Conservation (phyloP, 2,888 invertebrate species). For the Galerucella nymphaeae region DNA sequence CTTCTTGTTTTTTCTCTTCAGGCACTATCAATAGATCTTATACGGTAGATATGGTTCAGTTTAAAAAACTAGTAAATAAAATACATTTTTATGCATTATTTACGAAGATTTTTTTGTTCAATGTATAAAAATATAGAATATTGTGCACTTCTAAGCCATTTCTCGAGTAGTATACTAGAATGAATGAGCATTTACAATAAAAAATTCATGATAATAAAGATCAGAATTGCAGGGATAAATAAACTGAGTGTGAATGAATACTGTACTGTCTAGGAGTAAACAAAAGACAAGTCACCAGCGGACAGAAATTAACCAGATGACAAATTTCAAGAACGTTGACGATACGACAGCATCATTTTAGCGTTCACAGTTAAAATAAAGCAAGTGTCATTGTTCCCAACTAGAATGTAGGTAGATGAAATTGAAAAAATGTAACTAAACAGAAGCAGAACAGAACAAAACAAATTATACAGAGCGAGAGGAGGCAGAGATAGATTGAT, state of each 20-base stretch:
- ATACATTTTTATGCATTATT: constrained; percentile 63
- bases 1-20: constrained; percentile 49
- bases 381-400: constrained; percentile 58
- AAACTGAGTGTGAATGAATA: constrained; percentile 39
- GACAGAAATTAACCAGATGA: constrained; percentile 26
- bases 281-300: constrained; percentile 9
- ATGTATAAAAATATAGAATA: constrained; percentile 67
- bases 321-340: constrained; percentile 21
- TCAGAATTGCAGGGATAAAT: constrained; percentile 48
- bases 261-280: not conserved
- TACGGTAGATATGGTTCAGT: constrained; percentile 64
- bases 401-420: constrained; percentile 37
- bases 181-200: constrained; percentile 60
- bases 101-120: constrained; percentile 63
- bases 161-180: constrained; percentile 57
- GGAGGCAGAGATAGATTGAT: constrained; percentile 56
- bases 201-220: constrained; percentile 52
- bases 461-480: constrained; percentile 38
- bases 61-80: constrained; percentile 65
- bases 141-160: constrained; percentile 66
- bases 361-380: constrained; percentile 55
- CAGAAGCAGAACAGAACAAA: constrained; percentile 24
- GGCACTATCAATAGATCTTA: constrained; percentile 63
- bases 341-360: constrained; percentile 41
- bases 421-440: constrained; percentile 11